A percentile compares a stretch with the other conserved stretches of the same genome.
Evolutionary conservation across 2,888 invertebrate genomes (phyloP).

Genomic region (Atethmia centrago): DNA sequence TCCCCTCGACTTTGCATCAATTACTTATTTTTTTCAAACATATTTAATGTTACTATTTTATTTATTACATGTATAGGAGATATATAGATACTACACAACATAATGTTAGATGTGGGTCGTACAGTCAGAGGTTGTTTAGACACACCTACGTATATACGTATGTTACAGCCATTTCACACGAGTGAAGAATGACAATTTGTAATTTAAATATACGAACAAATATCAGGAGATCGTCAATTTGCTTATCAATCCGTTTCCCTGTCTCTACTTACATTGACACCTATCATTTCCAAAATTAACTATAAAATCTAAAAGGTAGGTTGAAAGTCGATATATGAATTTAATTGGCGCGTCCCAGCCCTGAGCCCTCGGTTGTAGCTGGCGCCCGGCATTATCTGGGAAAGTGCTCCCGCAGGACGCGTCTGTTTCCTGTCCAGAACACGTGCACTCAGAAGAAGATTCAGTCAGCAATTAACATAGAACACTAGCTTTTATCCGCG

Average conservation of each 20-base stretch:
- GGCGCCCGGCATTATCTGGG: conserved; percentile 49
- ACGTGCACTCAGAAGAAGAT: conserved; percentile 23
- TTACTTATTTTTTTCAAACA: too few relatives aligned
- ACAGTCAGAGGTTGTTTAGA: not conserved
- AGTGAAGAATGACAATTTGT: not conserved
- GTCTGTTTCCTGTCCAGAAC: conserved; percentile 66
- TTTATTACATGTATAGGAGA: too few relatives aligned
- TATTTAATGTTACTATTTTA: too few relatives aligned
- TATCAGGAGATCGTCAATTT: not conserved
- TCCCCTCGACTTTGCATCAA: too few relatives aligned
- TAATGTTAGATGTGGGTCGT: not conserved
- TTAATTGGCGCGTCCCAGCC: conserved; percentile 9
- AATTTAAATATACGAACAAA: not conserved
- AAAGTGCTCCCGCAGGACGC: conserved; percentile 57
- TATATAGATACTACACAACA: not conserved
- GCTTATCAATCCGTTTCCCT: not conserved
- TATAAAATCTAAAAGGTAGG: not conserved
- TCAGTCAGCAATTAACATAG: not conserved
- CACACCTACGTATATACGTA: not conserved
- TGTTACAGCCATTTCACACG: not conserved
- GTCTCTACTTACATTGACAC: not conserved
- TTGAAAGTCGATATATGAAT: conserved; percentile 10
- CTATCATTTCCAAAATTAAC: too few relatives aligned
- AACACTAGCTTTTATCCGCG: not conserved
- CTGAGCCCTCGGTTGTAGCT: not conserved